phyloP scores from a whole-genome alignment of 2,113 vertebrate species.

The Ascaphus truei region DNA sequence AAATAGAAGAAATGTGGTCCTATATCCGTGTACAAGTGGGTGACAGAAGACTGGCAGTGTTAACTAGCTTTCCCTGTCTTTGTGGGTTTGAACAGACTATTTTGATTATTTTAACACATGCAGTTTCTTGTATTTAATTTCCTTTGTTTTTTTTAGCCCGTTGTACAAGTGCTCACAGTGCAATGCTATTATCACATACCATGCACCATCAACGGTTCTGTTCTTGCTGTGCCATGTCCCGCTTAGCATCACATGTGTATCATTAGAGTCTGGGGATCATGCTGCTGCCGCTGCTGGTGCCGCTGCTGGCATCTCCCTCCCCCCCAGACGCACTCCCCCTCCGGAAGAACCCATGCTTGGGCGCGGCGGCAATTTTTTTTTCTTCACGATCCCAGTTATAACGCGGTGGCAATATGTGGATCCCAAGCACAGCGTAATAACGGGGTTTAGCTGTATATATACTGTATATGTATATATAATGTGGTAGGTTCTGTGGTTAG shows the following conservation, averaged over 20 bases:
- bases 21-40: neutral
- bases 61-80: conserved; percentile 12
- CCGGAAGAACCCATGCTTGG: too few species aligned
- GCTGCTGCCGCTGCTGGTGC: too few species aligned
- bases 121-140: conserved; percentile 35
- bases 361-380: too few species aligned
- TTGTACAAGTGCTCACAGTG: conserved; percentile 19
- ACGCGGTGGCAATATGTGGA: too few species aligned
- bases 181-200: conserved; percentile 28
- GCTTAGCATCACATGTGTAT: neutral
- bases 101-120: conserved; percentile 36
- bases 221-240: neutral
- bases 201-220: neutral
- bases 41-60: conserved; percentile 19
- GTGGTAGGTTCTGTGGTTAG: too few species aligned
- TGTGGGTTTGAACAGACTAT: conserved; percentile 28
- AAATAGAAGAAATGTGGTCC: neutral
- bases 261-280: too few species aligned
- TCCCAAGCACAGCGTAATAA: too few species aligned
- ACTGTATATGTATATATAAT: too few species aligned
- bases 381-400: too few species aligned
- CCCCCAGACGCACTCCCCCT: too few species aligned
- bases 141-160: conserved; percentile 33
- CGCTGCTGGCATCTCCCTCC: too few species aligned
- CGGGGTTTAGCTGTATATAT: too few species aligned